Evolutionary conservation across 2,797 vertebrate genomes (phyloP).

Genomic region (Sebastes melanostomus): DNA sequence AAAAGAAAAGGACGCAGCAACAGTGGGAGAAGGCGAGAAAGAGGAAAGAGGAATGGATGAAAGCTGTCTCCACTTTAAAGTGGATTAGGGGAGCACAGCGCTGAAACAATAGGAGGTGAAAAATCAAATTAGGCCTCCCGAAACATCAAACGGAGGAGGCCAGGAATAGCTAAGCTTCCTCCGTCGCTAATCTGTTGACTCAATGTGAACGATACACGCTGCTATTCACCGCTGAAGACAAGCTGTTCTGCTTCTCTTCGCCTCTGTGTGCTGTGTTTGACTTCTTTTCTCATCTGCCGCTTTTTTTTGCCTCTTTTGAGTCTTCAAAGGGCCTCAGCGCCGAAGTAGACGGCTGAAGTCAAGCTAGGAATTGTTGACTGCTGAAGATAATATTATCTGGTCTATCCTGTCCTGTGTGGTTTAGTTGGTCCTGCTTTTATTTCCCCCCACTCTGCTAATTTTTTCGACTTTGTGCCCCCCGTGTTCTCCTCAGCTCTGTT

Average conservation of each 20-base stretch:
- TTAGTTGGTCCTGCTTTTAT: background rate
- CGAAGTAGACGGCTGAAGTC: background rate
- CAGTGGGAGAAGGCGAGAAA: slow-evolving; percentile 23
- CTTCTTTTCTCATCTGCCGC: slow-evolving; percentile 49
- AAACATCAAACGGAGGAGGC: slow-evolving; percentile 83
- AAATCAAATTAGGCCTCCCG: slow-evolving; percentile 86
- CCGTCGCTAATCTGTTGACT: slow-evolving; percentile 84
- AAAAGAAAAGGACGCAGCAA: slow-evolving; percentile 38
- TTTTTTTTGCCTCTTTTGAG: slow-evolving; percentile 9
- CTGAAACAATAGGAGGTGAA: slow-evolving; percentile 89
- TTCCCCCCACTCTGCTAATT: background rate
- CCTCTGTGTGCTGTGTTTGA: slow-evolving; percentile 50
- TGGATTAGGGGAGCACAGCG: slow-evolving; percentile 85
- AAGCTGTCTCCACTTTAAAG: slow-evolving; percentile 87
- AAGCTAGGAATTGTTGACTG: background rate
- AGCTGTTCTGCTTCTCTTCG: slow-evolving; percentile 69
- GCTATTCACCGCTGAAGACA: slow-evolving; percentile 70
- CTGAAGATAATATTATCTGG: background rate
- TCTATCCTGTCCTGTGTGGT: background rate
- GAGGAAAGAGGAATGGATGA: slow-evolving; percentile 69
- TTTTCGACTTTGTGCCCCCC: background rate
- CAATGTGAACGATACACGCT: slow-evolving; percentile 76
- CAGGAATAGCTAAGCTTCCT: slow-evolving; percentile 82
- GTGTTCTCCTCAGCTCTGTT: slow-evolving; percentile 2
- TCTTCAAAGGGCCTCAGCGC: slow-evolving; percentile 30